Base-by-base conservation (phyloP, 2,113 vertebrate species). In the Rousettus leschenaultii region DNA sequence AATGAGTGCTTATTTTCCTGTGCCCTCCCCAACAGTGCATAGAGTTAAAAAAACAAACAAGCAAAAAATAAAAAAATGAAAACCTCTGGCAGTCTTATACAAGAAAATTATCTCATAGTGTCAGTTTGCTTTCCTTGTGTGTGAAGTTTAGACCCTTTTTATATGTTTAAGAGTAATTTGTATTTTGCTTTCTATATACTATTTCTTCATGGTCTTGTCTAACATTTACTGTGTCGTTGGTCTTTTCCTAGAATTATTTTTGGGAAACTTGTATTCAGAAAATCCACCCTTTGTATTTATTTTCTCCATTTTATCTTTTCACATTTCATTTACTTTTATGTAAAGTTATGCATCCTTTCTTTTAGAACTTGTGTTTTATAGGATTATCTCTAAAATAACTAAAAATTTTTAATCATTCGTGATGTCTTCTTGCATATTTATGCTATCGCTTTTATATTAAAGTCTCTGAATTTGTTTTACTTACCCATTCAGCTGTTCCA, bases 371-470 rank as follows among this genome's bases (percentile, higher is more conserved):
- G 1, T 70, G 28, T 71, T 70, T 70, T 53, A 63, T 51, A 45
- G 7, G 30, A 61, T 68, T 59, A 90, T 61, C 40, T 40, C 73
- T 91, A 86, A 24, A 85, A 75, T 74, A 78, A 43, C 6, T 18
- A 90, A 85, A 26, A 40, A 55, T n/a, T 65, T 43, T 19, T 0
- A 7, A 33, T 57, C 7, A 83, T 83, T 59, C 22, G 57, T 59
- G 12, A 75, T 74, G 89, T 94, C 13, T 65, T 92, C 57, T 57
- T 48, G 55, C 51, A 38, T 43, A 65, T 74, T 82, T 65, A 59
- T 55, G 6, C 14, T 78, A 77, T 84, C 59, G 84, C 38, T 89
- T 74, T 79, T 95, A 68, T 59, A 95, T 79, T 86, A 86, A 83
- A 75, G 43, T 65, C n/a, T 86, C 53, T 86, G 11, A 43, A 79